A percentile compares a stretch with the other conserved stretches of the same genome.
Conservation (phyloP, 2,797 vertebrate genomes). For the Sebastes melanostomus region DNA sequence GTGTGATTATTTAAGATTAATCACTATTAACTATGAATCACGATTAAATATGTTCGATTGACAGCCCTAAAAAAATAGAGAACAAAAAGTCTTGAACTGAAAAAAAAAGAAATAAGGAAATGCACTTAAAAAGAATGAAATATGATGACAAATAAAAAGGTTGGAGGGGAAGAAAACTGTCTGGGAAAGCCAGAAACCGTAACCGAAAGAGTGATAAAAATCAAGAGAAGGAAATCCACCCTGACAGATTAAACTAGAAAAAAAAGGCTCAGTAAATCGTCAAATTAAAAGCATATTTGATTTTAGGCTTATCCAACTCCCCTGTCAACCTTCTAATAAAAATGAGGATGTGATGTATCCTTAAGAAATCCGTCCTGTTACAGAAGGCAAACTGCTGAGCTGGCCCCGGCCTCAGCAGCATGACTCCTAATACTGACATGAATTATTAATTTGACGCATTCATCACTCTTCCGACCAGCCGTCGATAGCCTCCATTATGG, state of each 20-base stretch:
- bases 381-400: slow-evolving; percentile 53
- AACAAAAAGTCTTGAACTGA: neutral
- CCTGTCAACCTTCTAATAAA: neutral
- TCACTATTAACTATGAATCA: no score
- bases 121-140: neutral
- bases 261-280: neutral
- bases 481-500: slow-evolving; percentile 80
- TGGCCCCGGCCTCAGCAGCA: slow-evolving; percentile 39
- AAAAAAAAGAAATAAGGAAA: neutral
- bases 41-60: no score
- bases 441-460: slow-evolving; percentile 81
- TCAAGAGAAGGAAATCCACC: neutral
- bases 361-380: slow-evolving; percentile 6
- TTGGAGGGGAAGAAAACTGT: neutral
- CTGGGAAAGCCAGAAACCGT: neutral
- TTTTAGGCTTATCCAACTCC: neutral
- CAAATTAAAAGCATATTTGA: slow-evolving; percentile 1
- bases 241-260: neutral
- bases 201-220: neutral
- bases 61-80: neutral
- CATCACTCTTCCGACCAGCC: slow-evolving; percentile 75
- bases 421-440: slow-evolving; percentile 63
- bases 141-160: neutral
- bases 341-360: neutral
- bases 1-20: no score